These are phyloP conservation scores for Brachylomia viminalis DNA, from an alignment of 2,888 invertebrate genomes.

Conservation along the genomic window DNA sequence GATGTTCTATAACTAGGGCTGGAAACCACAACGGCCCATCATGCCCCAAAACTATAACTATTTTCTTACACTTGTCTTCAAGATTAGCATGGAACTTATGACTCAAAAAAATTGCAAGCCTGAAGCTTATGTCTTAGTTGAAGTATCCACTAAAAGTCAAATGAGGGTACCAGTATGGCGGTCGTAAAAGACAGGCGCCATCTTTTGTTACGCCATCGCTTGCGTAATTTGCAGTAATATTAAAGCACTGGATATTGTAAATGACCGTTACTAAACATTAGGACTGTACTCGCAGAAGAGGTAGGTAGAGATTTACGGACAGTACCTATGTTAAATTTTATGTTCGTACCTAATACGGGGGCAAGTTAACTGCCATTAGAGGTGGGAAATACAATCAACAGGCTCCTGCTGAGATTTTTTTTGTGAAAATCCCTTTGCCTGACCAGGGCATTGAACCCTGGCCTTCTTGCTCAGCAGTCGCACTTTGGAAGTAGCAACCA, in stretches of 20 bases:
- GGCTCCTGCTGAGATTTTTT: neutral
- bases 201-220: slow-evolving; percentile 47
- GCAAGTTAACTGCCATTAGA: neutral
- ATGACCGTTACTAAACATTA: neutral
- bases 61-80: neutral
- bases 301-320: neutral
- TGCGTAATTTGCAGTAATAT: slow-evolving; percentile 32
- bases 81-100: slow-evolving; percentile 44
- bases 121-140: slow-evolving; percentile 55
- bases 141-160: slow-evolving; percentile 63
- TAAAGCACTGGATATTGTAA: neutral
- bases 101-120: slow-evolving; percentile 39
- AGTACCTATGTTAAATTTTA: too few species aligned
- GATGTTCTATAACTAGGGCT: neutral
- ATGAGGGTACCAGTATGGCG: slow-evolving; percentile 59
- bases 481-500: too few species aligned
- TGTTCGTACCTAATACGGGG: neutral
- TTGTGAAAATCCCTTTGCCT: neutral
- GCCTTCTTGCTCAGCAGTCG: neutral
- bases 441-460: neutral
- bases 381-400: neutral
- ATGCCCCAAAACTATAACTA: neutral
- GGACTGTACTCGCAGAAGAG: neutral
- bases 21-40: neutral
- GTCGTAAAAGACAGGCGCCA: slow-evolving; percentile 54